These are phyloP conservation scores for Lophius piscatorius DNA, from an alignment of 2,113 vertebrate genomes.

Conservation along the genomic window DNA sequence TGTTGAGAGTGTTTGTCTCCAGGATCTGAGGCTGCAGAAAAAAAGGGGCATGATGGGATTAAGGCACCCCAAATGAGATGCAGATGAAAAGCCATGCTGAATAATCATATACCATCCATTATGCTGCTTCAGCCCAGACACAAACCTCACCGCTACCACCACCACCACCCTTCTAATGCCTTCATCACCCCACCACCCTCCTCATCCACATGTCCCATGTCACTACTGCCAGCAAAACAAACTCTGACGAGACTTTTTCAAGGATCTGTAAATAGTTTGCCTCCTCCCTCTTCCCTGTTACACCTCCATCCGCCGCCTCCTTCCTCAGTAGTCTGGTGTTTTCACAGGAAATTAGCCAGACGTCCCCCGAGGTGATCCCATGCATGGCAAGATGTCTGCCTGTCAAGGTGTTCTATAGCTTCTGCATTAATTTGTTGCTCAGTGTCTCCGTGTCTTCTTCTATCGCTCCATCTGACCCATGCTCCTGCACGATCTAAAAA, in stretches of 20 bases:
- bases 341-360: slow-evolving; percentile 77
- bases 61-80: slow-evolving; percentile 49
- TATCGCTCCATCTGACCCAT: slow-evolving; percentile 43
- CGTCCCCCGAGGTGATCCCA: slow-evolving; percentile 67
- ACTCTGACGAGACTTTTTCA: slow-evolving; percentile 43
- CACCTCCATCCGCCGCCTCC: slow-evolving; percentile 55
- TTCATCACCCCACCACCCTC: slow-evolving; percentile 4
- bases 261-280: slow-evolving; percentile 58
- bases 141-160: slow-evolving; percentile 32
- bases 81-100: slow-evolving; percentile 61
- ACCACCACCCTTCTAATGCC: slow-evolving; percentile 19
- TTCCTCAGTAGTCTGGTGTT: slow-evolving; percentile 69
- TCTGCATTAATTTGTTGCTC: slow-evolving; percentile 59
- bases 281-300: slow-evolving; percentile 44
- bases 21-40: slow-evolving; percentile 29
- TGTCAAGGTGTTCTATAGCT: slow-evolving; percentile 66
- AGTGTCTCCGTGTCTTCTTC: slow-evolving; percentile 11
- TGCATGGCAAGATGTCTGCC: slow-evolving; percentile 72
- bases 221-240: slow-evolving; percentile 27
- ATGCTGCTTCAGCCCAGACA: too few relatives aligned
- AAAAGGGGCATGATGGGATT: slow-evolving; percentile 20
- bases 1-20: slow-evolving; percentile 25
- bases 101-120: slow-evolving; percentile 57
- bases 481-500: slow-evolving; percentile 20
- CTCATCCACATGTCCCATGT: slow-evolving; percentile 32